A percentile compares a stretch with the other conserved stretches of the same genome.
These are phyloP conservation scores for Sinocyclocheilus grahami DNA, from an alignment of 2,113 vertebrate genomes.

Conservation along the genomic window DNA sequence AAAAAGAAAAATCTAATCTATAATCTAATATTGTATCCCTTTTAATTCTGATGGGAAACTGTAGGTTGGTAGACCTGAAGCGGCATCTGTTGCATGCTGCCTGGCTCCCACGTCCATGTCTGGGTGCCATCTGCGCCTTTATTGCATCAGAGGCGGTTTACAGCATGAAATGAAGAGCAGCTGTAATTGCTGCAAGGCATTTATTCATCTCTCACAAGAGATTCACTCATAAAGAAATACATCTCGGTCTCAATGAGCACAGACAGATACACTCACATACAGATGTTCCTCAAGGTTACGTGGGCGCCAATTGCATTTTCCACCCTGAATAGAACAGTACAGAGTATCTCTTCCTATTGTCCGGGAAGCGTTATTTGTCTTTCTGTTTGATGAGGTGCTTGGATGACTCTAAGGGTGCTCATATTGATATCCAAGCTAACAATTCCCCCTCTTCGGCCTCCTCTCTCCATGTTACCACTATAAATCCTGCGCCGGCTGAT, in stretches of 20 bases:
- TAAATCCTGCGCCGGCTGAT: slow-evolving; percentile 76
- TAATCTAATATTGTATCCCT: background rate
- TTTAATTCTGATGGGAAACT: background rate
- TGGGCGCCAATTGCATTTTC: background rate
- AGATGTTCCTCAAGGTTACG: slow-evolving; percentile 29
- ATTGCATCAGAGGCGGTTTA: slow-evolving; percentile 26
- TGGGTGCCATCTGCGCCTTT: background rate
- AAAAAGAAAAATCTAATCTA: no score
- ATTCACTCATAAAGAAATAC: slow-evolving; percentile 5
- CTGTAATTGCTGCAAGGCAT: slow-evolving; percentile 35
- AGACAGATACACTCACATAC: slow-evolving; percentile 51
- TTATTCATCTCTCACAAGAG: slow-evolving; percentile 34
- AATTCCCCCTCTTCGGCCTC: slow-evolving; percentile 54
- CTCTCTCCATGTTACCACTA: slow-evolving; percentile 70
- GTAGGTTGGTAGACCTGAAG: background rate
- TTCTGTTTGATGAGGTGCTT: slow-evolving; percentile 57
- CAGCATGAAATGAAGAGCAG: slow-evolving; percentile 28
- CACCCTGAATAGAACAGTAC: background rate
- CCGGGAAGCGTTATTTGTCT: slow-evolving; percentile 59
- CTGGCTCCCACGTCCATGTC: background rate
- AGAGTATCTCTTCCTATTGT: slow-evolving; percentile 1
- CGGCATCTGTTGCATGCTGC: background rate
- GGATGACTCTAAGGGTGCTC: slow-evolving; percentile 52
- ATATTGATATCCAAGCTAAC: slow-evolving; percentile 56
- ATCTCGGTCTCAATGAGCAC: slow-evolving; percentile 54